Base-by-base conservation (phyloP, 2,797 vertebrate genomes). In the Alca torda region DNA sequence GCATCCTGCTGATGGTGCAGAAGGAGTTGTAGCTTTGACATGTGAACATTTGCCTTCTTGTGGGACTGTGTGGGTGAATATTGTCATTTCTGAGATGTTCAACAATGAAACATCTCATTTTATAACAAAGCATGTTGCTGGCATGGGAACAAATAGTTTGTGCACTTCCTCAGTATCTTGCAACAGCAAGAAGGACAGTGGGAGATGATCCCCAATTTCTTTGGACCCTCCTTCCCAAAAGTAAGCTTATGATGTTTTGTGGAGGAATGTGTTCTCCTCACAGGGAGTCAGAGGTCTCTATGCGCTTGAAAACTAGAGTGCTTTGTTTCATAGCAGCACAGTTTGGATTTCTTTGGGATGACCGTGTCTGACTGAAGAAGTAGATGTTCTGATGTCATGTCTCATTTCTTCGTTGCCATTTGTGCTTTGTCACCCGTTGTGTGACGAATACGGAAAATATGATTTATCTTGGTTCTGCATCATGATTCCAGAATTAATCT, bases 41-140 rank as follows among this genome's bases (percentile, higher is more conserved):
- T 4, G 6, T 33, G 19, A 23, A 16, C 7, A 8, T 25, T 14
- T 4, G 26, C 35, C 13, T 45, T 28, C 28, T 17, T 4, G 2
- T 6, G 10, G 33, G 63, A 16, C 31, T n/a, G 26, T 0, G 0
- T 4, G 25, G 17, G 20, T 43, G 8, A 50, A 48, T 59, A 4
- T 18, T 26, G n/a, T 35, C 4, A 5, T 11, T 45, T 59, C 19
- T 30, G 8, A 59, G 57, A 14, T 4, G 8, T 65, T 79, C 68
- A 41, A 23, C 46, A 70, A 15, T 4, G 43, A 80, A 74, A 48
- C 4, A 35, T n/a, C 33, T 37, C 35, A 70, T 51, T 84, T 73
- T 24, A 76, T 30, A 26, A 61, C 33, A 61, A 76, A 65, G 11
- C n/a, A 7, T 6, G 1, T 64, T 83, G 57, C 39, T 64, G 77